A percentile compares a stretch with the other conserved stretches of the same genome.
Evolutionary conservation across 1,140 invertebrate genomes (phyloP).

Genomic region (Portunus trituberculatus): DNA sequence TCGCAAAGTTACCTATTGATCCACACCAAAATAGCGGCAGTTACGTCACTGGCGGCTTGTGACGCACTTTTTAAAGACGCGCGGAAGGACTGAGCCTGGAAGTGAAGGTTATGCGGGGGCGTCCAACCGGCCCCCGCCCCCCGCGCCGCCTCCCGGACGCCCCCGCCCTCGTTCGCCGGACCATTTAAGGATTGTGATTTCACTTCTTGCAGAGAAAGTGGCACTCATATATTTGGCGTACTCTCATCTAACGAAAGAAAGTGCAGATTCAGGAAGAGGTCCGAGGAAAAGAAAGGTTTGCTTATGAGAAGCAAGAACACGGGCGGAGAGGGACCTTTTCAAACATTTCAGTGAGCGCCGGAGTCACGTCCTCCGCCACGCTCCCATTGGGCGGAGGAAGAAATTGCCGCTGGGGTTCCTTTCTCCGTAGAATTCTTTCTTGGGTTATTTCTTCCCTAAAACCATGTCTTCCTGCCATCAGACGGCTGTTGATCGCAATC

Average conservation of each 20-base stretch:
- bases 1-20: conserved; percentile 75
- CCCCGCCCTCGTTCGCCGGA: not conserved
- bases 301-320: not conserved
- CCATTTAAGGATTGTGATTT: not conserved
- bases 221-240: not conserved
- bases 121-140: not conserved
- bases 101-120: conserved; percentile 65
- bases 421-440: not conserved
- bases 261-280: not conserved
- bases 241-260: not conserved
- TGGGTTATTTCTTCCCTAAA: not conserved
- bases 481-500: not conserved
- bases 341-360: not conserved
- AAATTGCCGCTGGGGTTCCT: not conserved
- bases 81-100: conserved; percentile 60
- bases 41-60: conserved; percentile 72
- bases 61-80: conserved; percentile 74
- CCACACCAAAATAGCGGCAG: conserved; percentile 73
- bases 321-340: not conserved
- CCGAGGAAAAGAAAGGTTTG: not conserved
- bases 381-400: not conserved
- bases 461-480: not conserved
- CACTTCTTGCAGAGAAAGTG: not conserved
- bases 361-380: not conserved
- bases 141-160: not conserved